These are phyloP conservation scores for Galaxias olidus DNA, from an alignment of 2,797 vertebrate genomes.

Conservation along the genomic window DNA sequence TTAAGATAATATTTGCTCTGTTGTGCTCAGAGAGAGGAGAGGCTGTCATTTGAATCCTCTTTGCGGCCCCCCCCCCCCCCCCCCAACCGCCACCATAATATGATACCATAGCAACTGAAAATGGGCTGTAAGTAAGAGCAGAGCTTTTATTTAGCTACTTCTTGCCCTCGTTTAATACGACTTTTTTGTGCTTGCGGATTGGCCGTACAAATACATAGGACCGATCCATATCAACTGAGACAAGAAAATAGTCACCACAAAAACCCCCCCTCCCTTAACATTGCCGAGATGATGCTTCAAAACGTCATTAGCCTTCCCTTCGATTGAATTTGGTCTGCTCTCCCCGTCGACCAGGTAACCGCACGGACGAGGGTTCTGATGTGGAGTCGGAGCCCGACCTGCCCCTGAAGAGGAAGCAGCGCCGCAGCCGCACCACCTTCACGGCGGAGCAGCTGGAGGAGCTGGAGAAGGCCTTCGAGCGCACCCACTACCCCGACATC, in stretches of 20 bases:
- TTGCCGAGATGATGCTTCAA: background rate
- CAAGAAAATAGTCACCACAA: background rate
- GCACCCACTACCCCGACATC: conserved; percentile 98
- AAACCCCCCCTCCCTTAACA: too few species aligned
- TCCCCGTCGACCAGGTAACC: conserved; percentile 76
- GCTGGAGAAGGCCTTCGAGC: conserved; percentile 97
- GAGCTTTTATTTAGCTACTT: conserved; percentile 28
- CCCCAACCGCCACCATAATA: background rate
- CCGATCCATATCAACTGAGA: conserved; percentile 17
- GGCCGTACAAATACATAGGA: too few species aligned
- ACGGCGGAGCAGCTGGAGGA: conserved; percentile 98
- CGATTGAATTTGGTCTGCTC: background rate
- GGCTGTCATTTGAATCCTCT: conserved; percentile 67
- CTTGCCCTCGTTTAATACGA: conserved; percentile 29
- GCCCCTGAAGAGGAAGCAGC: conserved; percentile 95
- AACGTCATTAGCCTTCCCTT: conserved; percentile 11
- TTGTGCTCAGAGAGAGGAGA: conserved; percentile 62
- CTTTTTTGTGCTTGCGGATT: conserved; percentile 15
- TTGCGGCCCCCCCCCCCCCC: conserved; percentile 18
- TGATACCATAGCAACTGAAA: conserved; percentile 41
- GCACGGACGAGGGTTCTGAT: conserved; percentile 92
- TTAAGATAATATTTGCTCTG: conserved; percentile 76
- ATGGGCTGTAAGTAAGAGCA: conserved; percentile 38
- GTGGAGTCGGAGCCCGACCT: conserved; percentile 96
- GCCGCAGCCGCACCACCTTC: conserved; percentile 97